Percentiles rank a stretch among this genome's conserved stretches.
Evolutionary conservation across 2,888 invertebrate species (phyloP).

Genomic region (Leptopilina syphax): DNA sequence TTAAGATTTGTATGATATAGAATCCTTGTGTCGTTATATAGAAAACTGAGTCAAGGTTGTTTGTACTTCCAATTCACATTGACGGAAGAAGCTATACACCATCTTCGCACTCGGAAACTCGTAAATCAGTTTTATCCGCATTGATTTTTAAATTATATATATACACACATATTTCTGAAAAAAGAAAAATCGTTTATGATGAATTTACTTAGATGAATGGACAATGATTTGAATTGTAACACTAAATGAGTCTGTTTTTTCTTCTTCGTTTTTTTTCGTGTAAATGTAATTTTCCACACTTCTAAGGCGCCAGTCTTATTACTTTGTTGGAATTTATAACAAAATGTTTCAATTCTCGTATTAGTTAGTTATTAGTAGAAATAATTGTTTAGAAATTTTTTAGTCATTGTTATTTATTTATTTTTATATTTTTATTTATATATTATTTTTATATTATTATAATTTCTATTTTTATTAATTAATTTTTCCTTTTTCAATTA

Average conservation of each 20-base stretch:
- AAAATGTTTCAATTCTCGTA: not conserved
- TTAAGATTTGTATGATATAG: not conserved
- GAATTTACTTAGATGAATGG: not conserved
- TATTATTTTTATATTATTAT: too few relatives aligned
- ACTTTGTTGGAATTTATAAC: not conserved
- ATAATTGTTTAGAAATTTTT: too few relatives aligned
- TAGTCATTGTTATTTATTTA: too few relatives aligned
- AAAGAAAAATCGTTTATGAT: not conserved
- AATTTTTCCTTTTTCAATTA: too few relatives aligned
- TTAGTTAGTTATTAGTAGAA: too few relatives aligned
- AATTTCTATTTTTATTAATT: too few relatives aligned
- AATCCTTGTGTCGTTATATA: conserved; percentile 14
- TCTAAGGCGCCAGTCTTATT: not conserved
- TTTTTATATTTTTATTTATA: too few relatives aligned
- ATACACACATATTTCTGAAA: not conserved
- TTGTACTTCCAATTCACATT: conserved; percentile 20
- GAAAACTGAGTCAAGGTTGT: conserved; percentile 39
- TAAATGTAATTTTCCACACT: not conserved
- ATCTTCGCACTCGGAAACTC: conserved; percentile 19
- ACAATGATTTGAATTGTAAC: not conserved
- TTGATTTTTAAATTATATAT: not conserved
- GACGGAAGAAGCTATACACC: conserved; percentile 20
- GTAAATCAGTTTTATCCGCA: conserved; percentile 21
- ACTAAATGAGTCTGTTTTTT: not conserved
- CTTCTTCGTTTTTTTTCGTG: not conserved